A percentile compares a stretch with the other conserved stretches of the same genome.
These are phyloP conservation scores for Stictocephala bisonia DNA, from an alignment of 2,888 invertebrate genomes.

Conservation along the genomic window DNA sequence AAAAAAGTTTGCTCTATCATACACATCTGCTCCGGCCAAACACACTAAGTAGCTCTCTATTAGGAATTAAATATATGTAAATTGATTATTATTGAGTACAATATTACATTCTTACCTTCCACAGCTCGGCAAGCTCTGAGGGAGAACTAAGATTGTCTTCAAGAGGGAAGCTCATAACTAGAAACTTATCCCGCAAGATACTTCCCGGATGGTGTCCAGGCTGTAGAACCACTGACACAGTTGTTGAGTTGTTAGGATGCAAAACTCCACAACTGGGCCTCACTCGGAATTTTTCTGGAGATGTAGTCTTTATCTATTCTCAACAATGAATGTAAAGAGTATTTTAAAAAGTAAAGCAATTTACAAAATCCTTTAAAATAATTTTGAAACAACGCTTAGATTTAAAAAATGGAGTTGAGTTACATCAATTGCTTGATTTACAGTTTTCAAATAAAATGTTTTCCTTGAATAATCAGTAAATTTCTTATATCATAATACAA, in stretches of 20 bases:
- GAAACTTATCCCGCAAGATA: conserved; percentile 84
- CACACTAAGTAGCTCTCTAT: too few species aligned
- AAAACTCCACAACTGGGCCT: conserved; percentile 87
- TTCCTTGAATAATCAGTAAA: too few species aligned
- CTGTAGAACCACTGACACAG: conserved; percentile 80
- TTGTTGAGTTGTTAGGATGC: conserved; percentile 71
- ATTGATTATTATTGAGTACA: not conserved
- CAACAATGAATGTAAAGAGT: not conserved
- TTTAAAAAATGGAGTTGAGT: conserved; percentile 27
- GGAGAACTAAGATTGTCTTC: conserved; percentile 76
- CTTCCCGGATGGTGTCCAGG: conserved; percentile 73
- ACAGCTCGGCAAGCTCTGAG: conserved; percentile 76
- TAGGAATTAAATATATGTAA: too few species aligned
- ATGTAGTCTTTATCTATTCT: conserved; percentile 95
- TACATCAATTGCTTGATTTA: not conserved
- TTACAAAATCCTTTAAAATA: not conserved
- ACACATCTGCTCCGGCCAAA: too few species aligned
- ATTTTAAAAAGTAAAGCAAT: not conserved
- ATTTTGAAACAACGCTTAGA: not conserved
- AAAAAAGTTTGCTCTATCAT: too few species aligned
- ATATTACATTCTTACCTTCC: conserved; percentile 70
- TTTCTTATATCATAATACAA: too few species aligned
- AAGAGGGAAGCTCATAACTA: conserved; percentile 80
- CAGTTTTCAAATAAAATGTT: too few species aligned
- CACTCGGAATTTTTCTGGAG: conserved; percentile 95